Evolutionary conservation across 53 echinoderm and acorn worm species (phyloP).

Genomic region (Pentamera pediparva): DNA sequence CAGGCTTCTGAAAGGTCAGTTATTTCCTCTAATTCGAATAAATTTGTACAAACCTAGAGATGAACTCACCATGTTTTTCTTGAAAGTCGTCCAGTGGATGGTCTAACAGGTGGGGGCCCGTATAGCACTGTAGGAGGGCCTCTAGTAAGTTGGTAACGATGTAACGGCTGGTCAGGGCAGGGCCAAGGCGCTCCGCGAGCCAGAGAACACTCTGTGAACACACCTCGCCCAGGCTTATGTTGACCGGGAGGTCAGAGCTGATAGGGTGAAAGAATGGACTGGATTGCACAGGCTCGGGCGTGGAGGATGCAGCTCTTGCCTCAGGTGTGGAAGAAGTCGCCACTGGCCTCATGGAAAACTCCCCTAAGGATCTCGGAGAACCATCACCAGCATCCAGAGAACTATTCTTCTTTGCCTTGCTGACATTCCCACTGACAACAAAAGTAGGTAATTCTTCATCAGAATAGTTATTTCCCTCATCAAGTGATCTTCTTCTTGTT

Average conservation of each 20-base stretch:
- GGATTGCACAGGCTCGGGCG: background rate
- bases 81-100: slow-evolving; percentile 22
- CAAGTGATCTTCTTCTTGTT: background rate
- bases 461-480: background rate
- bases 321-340: too few species aligned
- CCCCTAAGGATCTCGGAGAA: background rate
- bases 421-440: too few species aligned
- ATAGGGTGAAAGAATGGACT: background rate
- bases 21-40: background rate
- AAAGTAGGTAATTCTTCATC: background rate
- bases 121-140: slow-evolving; percentile 63
- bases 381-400: background rate
- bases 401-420: too few species aligned
- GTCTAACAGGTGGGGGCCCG: slow-evolving; percentile 45
- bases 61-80: background rate
- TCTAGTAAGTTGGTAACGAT: slow-evolving; percentile 61
- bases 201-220: slow-evolving; percentile 74
- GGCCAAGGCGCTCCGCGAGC: slow-evolving; percentile 77
- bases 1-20: too few species aligned
- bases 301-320: too few species aligned
- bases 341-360: too few species aligned
- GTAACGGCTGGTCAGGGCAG: slow-evolving; percentile 60
- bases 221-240: slow-evolving; percentile 47
- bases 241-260: background rate
- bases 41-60: background rate